Evolutionary conservation across 2,888 invertebrate species (phyloP), one percentile per base, ranked within the genome.

Genomic region (Drosophila vallismaia): DNA sequence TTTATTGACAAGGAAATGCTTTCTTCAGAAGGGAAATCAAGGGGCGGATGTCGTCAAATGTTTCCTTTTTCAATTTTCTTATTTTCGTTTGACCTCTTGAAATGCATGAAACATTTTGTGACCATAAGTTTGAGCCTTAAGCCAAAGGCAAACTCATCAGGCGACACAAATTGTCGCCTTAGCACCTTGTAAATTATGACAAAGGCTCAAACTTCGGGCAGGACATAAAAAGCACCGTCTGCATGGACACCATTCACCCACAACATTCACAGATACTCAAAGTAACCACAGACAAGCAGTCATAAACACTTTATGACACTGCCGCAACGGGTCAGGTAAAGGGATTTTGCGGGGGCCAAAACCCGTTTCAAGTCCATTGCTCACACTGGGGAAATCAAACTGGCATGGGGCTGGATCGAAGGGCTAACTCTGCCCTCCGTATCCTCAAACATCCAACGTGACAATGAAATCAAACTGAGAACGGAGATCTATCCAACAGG

Each of bases 181-280:
- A 86, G 84, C 82, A 86, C 82, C 84, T 69, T 77, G 75, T 86
- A 80, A 82, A 70, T 77, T 83, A 82, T 82, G 84, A 67, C 72
- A 64, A 59, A 60, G 62, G 51, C 62, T 19, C 40, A 40, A 38
- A 24, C 49, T 71, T 73, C 68, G 71, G 51, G 42, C 60, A 69
- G 70, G 59, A 58, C 73, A 85, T 82, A 82, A 82, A 86, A 74
- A 69, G 59, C n/a, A 55, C 45, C 50, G 71, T 73, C 75, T 71
- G 67, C 36, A 42, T 48, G 31, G 19, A 54, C 12, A 26, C 48
- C 46, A 45, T 14, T 45, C 7, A 31, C 29, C 31, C 10, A 49
- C 1, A 19, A 12, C 45, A 19, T 8, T 42, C 26, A 44, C 48
- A 45, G 44, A 50, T 29, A 42, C 64, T 66, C 64, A 57, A 52